Evolutionary conservation across 2,888 invertebrate genomes (phyloP).

Genomic region (Volucella inflata): DNA sequence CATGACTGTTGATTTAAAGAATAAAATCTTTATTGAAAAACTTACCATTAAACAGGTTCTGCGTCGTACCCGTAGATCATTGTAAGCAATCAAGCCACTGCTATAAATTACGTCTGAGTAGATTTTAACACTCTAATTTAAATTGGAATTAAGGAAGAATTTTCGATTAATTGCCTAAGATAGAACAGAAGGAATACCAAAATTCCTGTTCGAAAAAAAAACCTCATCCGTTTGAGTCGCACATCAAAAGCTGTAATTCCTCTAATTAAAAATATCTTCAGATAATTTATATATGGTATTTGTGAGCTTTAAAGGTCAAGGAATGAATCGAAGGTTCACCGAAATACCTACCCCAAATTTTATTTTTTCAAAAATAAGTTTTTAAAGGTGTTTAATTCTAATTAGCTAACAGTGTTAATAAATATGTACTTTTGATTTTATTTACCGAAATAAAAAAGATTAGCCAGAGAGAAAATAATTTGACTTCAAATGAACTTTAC

Average conservation of each 20-base stretch:
- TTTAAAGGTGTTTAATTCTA: not conserved
- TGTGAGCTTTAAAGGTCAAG: slow-evolving; percentile 8
- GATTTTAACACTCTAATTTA: slow-evolving; percentile 17
- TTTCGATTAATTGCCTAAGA: slow-evolving; percentile 18
- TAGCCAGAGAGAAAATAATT: too few species aligned
- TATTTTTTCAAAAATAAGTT: not conserved
- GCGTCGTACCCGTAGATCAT: not conserved
- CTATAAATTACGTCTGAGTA: slow-evolving; percentile 7
- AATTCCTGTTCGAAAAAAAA: too few species aligned
- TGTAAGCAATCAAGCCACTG: slow-evolving; percentile 12
- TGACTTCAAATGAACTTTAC: too few species aligned
- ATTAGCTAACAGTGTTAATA: not conserved
- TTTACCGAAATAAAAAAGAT: too few species aligned
- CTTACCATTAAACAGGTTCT: not conserved
- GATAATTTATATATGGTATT: too few species aligned
- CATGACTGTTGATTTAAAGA: not conserved
- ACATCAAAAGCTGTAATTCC: too few species aligned
- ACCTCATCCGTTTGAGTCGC: too few species aligned
- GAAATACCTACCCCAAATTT: slow-evolving; percentile 6
- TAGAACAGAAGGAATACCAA: not conserved
- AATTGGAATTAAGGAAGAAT: slow-evolving; percentile 28
- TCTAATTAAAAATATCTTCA: too few species aligned
- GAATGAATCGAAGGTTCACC: slow-evolving; percentile 7
- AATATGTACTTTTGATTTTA: too few species aligned
- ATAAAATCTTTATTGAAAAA: slow-evolving; percentile 3